Base-by-base conservation (phyloP, 2,113 vertebrate genomes). In the Amphilophus citrinellus region DNA sequence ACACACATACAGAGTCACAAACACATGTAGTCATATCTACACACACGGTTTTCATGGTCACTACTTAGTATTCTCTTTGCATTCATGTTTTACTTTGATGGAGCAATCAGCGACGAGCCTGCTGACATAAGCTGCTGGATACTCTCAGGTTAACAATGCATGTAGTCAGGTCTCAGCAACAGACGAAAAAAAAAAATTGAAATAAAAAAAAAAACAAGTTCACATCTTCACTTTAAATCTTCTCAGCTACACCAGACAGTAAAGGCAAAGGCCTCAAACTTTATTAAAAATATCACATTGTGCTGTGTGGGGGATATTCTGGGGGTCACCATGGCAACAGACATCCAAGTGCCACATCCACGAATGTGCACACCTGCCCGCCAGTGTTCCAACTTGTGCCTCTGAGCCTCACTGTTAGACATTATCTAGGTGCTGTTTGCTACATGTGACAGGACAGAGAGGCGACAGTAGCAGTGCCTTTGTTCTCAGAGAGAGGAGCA, bases 251-350 rank as follows among this genome's bases (percentile, higher is more conserved):
- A 83, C 83, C 84, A 93, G 89, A 89, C 89, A 87, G 86, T 76
- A 56, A 84, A 90, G 86, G 90, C 87, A 91, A 84, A 89, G 84
- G 78, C 17, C 82, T 91, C 79, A 66, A 92, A 94, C 84, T 92
- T 93, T 92, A 91, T 90, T 93, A 91, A 89, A 94, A 93, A 94
- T 88, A 92, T 89, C 88, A 80, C 92, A 88, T 79, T 87, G 86
- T 86, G 84, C 85, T 77, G 87, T 73, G 73, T 85, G 83, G 89
- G 89, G 89, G 92, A 86, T 91, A 92, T 92, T 92, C 92, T 93
- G 76, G 87, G 85, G 93, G 88, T 95, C 90, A 89, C 94, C 94
- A 95, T 95, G 91, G 94, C 90, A 95, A 95, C 94, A 95, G 94
- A 95, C 94, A 93, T 91, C 82, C 76, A 86, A 91, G 93, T 91